Base-by-base conservation (phyloP, 2,888 invertebrate species). In the Drosophila eohydei region DNA sequence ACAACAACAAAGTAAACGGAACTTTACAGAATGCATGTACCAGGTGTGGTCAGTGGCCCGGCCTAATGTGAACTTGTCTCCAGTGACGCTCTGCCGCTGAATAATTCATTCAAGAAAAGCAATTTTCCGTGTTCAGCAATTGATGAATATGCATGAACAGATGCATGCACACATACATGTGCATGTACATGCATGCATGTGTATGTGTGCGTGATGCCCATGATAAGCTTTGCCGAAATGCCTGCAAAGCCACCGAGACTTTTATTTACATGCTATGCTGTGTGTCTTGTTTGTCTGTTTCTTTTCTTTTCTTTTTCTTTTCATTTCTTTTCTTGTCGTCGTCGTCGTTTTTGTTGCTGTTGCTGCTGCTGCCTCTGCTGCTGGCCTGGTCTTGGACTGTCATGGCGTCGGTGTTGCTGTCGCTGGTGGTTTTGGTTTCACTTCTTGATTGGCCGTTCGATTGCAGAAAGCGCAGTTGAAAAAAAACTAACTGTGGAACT, bases 41-140 rank as follows among this genome's bases (percentile, higher is more conserved):
- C 46, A 83, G 64, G 86, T 82, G 86, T 86, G 88, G 88, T 83
- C 89, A 86, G 73, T 80, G 85, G 88, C 89, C 81, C 61, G 79
- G 59, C 16, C 16, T 30, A 54, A 62, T 52, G 30, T 66, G 62
- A 80, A 71, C 77, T 71, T 76, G 77, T 69, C 83, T 64, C 65
- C 36, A 65, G 52, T 68, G 56, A 36, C 60, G 48, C 52, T 64
- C 46, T 26, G 28, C 40, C 58, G 66, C 67, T 83, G 85, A 89
- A 86, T 84, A 79, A 84, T 89, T 84, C 88, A 88, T 84, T 89
- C 76, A 84, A 84, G 89, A 84, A 84, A 84, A 89, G 54, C 59
- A 30, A 82, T 85, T 88, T 82, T 88, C 83, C 83, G 44, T 76
- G 73, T 79, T 55, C 64, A 26, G 48, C 59, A 38, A 56, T 71